These are phyloP conservation scores for Lutjanus erythropterus DNA, from an alignment of 2,113 vertebrate genomes.

Conservation along the genomic window DNA sequence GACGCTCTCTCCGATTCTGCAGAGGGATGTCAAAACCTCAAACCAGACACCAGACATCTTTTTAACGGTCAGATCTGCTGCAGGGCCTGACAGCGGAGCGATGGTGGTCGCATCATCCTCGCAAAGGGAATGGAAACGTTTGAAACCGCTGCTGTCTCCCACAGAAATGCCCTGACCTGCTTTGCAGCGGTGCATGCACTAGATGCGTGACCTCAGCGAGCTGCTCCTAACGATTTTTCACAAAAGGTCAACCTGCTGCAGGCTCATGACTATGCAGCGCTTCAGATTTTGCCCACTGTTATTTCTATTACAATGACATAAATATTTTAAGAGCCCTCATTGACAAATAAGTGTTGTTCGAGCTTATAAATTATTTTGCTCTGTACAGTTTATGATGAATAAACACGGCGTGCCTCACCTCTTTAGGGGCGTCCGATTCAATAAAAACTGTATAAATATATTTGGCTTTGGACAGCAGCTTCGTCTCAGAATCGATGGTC, in stretches of 20 bases:
- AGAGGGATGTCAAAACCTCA: conserved; percentile 51
- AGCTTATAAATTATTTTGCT: not conserved
- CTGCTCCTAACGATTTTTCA: conserved; percentile 30
- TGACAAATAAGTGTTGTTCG: conserved; percentile 41
- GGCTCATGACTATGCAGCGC: conserved; percentile 35
- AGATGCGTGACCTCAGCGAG: conserved; percentile 33
- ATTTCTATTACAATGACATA: conserved; percentile 40
- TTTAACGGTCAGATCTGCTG: conserved; percentile 48
- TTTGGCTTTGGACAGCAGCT: conserved; percentile 90
- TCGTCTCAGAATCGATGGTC: conserved; percentile 85
- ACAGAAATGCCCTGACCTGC: conserved; percentile 39
- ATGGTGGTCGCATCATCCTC: conserved; percentile 45
- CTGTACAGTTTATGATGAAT: conserved; percentile 28
- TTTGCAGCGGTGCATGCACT: conserved; percentile 36
- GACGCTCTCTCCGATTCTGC: conserved; percentile 45
- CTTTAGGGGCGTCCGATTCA: conserved; percentile 91
- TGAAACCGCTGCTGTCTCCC: conserved; percentile 37
- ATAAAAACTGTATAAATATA: conserved; percentile 92
- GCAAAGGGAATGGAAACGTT: conserved; percentile 42
- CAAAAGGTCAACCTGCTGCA: conserved; percentile 65
- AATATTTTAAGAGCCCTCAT: conserved; percentile 43
- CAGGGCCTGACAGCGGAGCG: conserved; percentile 11
- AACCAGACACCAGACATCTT: conserved; percentile 42
- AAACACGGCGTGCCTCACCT: conserved; percentile 84
- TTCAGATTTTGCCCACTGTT: conserved; percentile 32